Conservation (phyloP, 2,888 invertebrate genomes). For the Willowsia nigromaculata region DNA sequence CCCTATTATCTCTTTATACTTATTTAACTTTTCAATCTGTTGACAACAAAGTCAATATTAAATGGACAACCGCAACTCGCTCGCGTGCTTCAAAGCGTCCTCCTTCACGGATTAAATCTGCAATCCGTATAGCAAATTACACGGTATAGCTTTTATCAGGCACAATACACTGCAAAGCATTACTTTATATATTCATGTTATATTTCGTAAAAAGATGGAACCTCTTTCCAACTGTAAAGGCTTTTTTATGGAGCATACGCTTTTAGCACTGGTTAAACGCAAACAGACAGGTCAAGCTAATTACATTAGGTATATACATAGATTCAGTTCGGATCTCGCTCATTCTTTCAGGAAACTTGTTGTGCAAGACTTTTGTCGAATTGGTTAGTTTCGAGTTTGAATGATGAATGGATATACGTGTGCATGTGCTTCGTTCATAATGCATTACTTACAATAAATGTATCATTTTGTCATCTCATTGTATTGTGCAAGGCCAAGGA, state of each 20-base stretch:
- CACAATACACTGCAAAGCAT: background rate
- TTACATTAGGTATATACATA: too few relatives aligned
- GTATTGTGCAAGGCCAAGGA: constrained; percentile 23
- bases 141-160: background rate
- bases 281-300: too few relatives aligned
- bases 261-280: too few relatives aligned
- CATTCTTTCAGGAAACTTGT: too few relatives aligned
- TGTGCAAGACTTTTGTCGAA: background rate
- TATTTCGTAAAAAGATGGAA: too few relatives aligned
- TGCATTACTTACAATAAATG: background rate
- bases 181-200: too few relatives aligned
- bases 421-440: background rate
- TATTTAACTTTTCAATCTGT: background rate
- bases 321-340: too few relatives aligned
- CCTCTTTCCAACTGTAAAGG: too few relatives aligned
- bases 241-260: too few relatives aligned
- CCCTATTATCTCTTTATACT: background rate
- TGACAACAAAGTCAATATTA: constrained; percentile 10
- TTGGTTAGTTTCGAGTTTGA: background rate
- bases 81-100: background rate
- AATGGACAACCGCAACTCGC: background rate
- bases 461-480: background rate
- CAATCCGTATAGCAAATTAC: too few relatives aligned
- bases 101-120: too few relatives aligned
- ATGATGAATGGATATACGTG: background rate